Conservation (phyloP, 1,140 invertebrate species). For the Oryctes rhinoceros region DNA sequence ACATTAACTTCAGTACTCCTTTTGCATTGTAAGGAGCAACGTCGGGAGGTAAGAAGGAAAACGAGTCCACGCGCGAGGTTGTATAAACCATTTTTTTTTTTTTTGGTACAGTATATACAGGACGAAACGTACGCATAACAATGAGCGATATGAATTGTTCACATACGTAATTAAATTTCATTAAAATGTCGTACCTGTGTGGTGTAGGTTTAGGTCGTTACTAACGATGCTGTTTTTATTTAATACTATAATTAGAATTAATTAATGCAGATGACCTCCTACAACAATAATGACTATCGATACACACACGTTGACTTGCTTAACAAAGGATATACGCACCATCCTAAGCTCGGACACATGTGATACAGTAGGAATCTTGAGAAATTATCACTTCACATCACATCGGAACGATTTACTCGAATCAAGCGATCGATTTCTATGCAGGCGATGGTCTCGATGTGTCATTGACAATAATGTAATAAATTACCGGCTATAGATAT, state of each 20-base stretch:
- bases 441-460: not conserved
- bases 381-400: conserved; percentile 10
- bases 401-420: not conserved
- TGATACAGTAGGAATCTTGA: not conserved
- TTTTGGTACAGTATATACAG: too few species aligned
- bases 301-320: not conserved
- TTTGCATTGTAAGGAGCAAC: too few species aligned
- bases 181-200: too few species aligned
- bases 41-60: too few species aligned
- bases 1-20: too few species aligned
- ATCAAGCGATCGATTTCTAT: not conserved
- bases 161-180: too few species aligned
- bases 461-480: conserved; percentile 7
- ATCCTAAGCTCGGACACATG: not conserved
- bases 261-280: not conserved
- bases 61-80: too few species aligned
- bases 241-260: conserved; percentile 5
- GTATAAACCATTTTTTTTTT: too few species aligned
- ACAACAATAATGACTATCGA: not conserved
- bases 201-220: too few species aligned
- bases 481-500: too few species aligned
- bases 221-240: not conserved
- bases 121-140: too few species aligned
- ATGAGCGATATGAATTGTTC: too few species aligned
- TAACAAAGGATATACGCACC: not conserved